Percentiles rank a stretch among this genome's conserved stretches.
These are phyloP conservation scores for Rhinichthys klamathensis DNA, from an alignment of 2,113 vertebrate species.

Conservation along the genomic window DNA sequence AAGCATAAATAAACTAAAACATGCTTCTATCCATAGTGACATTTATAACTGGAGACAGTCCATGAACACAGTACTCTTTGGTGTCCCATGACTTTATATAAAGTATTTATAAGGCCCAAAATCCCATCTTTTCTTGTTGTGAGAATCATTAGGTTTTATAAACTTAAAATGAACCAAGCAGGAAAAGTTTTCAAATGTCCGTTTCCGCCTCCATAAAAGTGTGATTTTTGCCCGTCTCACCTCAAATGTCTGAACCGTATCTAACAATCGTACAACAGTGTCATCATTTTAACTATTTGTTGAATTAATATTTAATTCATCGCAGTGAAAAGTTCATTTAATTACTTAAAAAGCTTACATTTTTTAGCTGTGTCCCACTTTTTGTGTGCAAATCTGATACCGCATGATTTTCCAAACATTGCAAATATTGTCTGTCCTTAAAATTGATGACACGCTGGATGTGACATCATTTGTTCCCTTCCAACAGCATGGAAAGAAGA, in stretches of 20 bases:
- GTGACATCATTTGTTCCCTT: not conserved
- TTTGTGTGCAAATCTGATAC: not conserved
- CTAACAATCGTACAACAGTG: not conserved
- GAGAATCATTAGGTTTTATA: not conserved
- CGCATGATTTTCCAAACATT: not conserved
- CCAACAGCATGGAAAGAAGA: not conserved
- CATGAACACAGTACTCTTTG: not conserved
- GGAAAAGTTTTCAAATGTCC: not conserved
- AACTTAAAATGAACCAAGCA: not conserved
- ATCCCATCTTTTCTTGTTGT: not conserved
- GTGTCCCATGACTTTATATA: not conserved
- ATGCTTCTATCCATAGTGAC: not conserved
- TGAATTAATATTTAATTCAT: not conserved
- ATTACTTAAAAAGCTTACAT: too few relatives aligned
- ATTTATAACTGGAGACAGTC: conserved; percentile 1
- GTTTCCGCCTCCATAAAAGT: not conserved
- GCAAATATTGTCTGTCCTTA: not conserved
- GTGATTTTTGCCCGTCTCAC: not conserved
- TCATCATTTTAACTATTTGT: not conserved
- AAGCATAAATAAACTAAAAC: not conserved
- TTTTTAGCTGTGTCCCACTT: not conserved
- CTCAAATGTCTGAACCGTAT: not conserved
- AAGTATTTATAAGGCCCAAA: not conserved
- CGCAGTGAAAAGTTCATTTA: not conserved
- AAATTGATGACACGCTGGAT: not conserved